Conservation (phyloP, 2,888 invertebrate species). For the Nephrotoma flavescens region DNA sequence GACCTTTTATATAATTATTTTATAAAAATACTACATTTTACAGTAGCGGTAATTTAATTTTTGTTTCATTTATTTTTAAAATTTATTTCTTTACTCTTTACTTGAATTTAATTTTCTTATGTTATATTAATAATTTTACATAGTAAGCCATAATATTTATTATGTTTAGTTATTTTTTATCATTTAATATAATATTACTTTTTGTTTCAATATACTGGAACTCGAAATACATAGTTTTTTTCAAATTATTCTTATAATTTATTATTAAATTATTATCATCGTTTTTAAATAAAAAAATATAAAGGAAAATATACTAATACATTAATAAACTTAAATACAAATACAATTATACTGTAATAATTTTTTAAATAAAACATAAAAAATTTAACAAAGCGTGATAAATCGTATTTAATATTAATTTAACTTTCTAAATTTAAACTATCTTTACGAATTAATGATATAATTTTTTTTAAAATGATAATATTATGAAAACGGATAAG, state of each 20-base stretch:
- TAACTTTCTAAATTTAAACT: not conserved
- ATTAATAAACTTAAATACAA: not conserved
- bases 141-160: not conserved
- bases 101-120: not conserved
- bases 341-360: not conserved
- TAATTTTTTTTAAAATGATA: not conserved
- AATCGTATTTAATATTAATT: not conserved
- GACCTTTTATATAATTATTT: not conserved
- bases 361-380: not conserved
- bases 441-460: not conserved
- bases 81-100: not conserved
- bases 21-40: not conserved
- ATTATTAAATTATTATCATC: not conserved
- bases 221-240: not conserved
- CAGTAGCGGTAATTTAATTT: not conserved
- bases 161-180: not conserved
- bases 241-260: not conserved
- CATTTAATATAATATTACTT: not conserved
- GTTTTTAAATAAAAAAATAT: not conserved
- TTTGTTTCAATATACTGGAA: not conserved
- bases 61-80: not conserved
- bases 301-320: not conserved
- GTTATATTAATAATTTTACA: not conserved
- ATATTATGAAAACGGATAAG: not conserved
- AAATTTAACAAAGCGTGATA: not conserved